These are phyloP conservation scores for Ornithorhynchus anatinus DNA, from an alignment of 2,113 vertebrate genomes.

Conservation along the genomic window DNA sequence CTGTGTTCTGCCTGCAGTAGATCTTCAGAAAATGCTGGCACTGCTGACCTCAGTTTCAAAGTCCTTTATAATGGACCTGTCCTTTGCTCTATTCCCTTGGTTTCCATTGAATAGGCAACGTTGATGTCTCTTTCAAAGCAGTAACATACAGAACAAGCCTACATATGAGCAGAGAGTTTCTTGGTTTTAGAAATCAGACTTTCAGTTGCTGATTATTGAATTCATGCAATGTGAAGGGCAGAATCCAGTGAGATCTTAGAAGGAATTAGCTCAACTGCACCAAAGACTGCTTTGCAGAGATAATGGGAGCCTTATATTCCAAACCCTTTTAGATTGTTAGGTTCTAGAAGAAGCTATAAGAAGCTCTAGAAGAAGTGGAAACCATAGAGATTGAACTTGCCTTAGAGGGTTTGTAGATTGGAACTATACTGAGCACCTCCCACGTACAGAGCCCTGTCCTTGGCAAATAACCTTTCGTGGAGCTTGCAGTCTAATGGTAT, in stretches of 20 bases:
- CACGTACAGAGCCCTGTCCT: no score
- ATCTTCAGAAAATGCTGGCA: no score
- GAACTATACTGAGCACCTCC: no score
- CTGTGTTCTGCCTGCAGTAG: no score
- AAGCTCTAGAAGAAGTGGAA: no score
- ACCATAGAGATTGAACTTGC: no score
- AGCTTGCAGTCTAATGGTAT: no score
- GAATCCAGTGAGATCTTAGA: background rate
- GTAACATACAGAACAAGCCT: background rate
- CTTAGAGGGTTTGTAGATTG: no score
- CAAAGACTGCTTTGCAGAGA: background rate
- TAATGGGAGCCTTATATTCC: no score
- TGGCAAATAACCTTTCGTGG: no score
- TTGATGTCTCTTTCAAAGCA: background rate
- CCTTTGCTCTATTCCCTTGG: slow-evolving; percentile 1
- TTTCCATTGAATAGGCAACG: background rate
- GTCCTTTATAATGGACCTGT: slow-evolving; percentile 44
- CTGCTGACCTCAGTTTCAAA: slow-evolving; percentile 59
- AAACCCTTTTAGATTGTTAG: no score
- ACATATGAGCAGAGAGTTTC: background rate
- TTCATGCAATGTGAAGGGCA: background rate
- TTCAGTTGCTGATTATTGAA: background rate
- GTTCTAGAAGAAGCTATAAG: no score
- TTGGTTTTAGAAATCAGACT: background rate
- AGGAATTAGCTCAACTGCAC: background rate